These are phyloP conservation scores for Potamilus streckersoni DNA, from an alignment of 1,140 invertebrate genomes.

Conservation along the genomic window DNA sequence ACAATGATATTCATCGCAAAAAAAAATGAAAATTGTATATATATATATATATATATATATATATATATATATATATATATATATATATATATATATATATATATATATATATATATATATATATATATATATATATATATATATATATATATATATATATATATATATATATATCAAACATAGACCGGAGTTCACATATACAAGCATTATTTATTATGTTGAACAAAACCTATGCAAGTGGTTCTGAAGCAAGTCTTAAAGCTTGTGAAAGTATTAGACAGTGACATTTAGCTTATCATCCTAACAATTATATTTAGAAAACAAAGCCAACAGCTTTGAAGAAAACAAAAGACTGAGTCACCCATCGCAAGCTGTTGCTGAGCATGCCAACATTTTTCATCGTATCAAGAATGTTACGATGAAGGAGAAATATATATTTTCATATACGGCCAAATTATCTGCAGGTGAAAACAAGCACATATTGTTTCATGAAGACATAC, in stretches of 20 bases:
- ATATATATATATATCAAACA: no score
- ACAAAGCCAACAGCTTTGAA: neutral
- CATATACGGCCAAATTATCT: neutral
- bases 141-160: no score
- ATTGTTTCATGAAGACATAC: slow-evolving; percentile 23
- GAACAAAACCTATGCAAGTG: neutral
- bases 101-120: no score
- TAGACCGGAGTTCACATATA: no score
- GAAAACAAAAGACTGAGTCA: neutral
- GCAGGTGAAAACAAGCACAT: neutral
- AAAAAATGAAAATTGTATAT: slow-evolving; percentile 25
- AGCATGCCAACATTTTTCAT: slow-evolving; percentile 12
- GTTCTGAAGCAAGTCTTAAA: neutral
- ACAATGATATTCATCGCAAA: slow-evolving; percentile 24
- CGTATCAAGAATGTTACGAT: neutral
- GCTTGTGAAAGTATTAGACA: slow-evolving; percentile 4
- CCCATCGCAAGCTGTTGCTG: neutral
- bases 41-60: no score
- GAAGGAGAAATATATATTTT: slow-evolving; percentile 9
- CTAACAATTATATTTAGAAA: slow-evolving; percentile 15
- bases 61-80: no score
- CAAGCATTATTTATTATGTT: slow-evolving; percentile 3
- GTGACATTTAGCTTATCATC: slow-evolving; percentile 10
- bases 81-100: no score
- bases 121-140: no score